Base-by-base conservation (phyloP, 64 coral and sea anemone species). In the Montipora foliosa region DNA sequence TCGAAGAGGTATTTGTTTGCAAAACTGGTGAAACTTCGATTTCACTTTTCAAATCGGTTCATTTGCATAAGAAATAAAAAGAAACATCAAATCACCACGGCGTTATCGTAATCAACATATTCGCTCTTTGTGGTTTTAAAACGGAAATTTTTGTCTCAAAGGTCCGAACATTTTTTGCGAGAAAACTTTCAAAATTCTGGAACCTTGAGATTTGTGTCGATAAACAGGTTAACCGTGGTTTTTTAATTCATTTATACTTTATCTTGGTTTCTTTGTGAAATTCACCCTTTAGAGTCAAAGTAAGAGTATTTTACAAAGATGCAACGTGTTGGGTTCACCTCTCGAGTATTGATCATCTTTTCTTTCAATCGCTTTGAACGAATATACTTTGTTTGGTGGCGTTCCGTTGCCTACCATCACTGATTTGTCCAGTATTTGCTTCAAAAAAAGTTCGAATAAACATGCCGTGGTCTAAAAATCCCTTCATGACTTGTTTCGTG, bases 1-100 rank as follows among this genome's bases (percentile, higher is more conserved):
- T 86, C 14, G 60, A 67, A 22, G 19, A 83, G 60, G 64, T 68
- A 71, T 86, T 68, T 68, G 81, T 84, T 84, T 84, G 6, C 60
- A 47, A 16, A n/a, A 46, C 48, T 6, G 62, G 61, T 84, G 81
- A 47, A 15, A 15, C 29, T n/a, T 84, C 64, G 5, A 71, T 62
- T 86, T 45, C 37, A 71, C 66, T 86, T 85, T 71, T 84, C 44
- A 48, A 49, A 86, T n/a, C 44, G 29, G 19, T 20, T 72, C 7
- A 86, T 86, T 86, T 86, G 66, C 82, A 86, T 86, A 49, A 70
- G 49, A 78, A 45, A 19, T 6, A 21, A 83, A 44, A 11, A 61
- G 59, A 37, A 24, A 46, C 59, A 67, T 83, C 59, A 50, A 49
- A 50, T 20, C 8, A 4, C 17, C 16, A 37, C 37, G 37, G 37